These are phyloP conservation scores for Paguma larvata DNA, from an alignment of 2,797 vertebrate genomes.

Conservation along the genomic window DNA sequence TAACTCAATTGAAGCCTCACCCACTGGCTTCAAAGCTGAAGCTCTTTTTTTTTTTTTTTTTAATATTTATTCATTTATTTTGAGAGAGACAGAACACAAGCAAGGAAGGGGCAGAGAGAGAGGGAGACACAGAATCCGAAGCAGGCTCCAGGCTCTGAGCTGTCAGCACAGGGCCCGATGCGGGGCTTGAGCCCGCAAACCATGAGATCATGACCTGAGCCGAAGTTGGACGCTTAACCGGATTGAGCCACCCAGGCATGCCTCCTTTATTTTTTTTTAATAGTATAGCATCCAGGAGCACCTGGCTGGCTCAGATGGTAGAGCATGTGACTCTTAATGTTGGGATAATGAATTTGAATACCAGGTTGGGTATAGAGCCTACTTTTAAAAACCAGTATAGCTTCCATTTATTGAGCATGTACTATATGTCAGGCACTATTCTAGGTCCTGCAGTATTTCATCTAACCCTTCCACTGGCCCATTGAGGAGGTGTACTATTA, in stretches of 20 bases:
- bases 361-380: not conserved
- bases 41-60: not conserved
- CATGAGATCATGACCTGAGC: too few relatives aligned
- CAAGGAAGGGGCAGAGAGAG: too few relatives aligned
- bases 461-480: not conserved
- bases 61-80: too few relatives aligned
- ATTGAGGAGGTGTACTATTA: not conserved
- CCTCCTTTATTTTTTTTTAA: not conserved
- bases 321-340: not conserved
- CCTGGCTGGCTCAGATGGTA: not conserved
- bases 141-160: too few relatives aligned
- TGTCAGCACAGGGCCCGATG: too few relatives aligned
- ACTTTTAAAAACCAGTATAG: not conserved
- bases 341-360: not conserved
- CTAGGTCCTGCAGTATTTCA: constrained; percentile 24
- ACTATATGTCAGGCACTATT: not conserved
- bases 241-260: too few relatives aligned
- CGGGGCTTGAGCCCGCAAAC: too few relatives aligned
- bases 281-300: not conserved
- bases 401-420: constrained; percentile 49
- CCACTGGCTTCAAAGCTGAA: constrained; percentile 46
- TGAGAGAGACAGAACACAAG: too few relatives aligned
- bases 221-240: too few relatives aligned
- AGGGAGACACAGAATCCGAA: too few relatives aligned
- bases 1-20: not conserved